Percentiles rank a stretch among this genome's conserved stretches.
These are phyloP conservation scores for Lerema accius DNA, from an alignment of 1,140 invertebrate genomes.

Conservation along the genomic window DNA sequence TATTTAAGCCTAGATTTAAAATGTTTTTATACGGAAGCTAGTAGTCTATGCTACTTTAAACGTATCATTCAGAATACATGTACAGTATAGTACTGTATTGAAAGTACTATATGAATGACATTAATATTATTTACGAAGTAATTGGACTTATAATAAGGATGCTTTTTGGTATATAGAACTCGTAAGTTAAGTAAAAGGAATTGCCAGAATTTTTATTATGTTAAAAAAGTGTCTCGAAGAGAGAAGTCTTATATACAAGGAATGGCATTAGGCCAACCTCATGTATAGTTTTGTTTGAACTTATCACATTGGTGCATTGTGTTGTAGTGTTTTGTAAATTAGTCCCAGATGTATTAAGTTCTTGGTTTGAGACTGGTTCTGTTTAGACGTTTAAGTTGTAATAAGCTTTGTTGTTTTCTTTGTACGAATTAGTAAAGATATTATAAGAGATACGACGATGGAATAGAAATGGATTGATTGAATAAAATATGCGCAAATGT, in stretches of 20 bases:
- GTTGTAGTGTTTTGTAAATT: not conserved
- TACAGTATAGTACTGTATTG: conserved; percentile 8
- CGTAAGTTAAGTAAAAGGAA: conserved; percentile 5
- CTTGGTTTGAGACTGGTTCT: conserved; percentile 23
- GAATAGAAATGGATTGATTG: not conserved
- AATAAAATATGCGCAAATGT: not conserved
- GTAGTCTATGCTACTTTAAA: no score
- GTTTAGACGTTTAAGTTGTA: conserved; percentile 4
- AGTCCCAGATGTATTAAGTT: conserved; percentile 3
- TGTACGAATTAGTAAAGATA: not conserved
- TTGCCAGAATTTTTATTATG: conserved; percentile 4
- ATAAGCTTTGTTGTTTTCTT: not conserved
- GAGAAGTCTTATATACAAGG: not conserved
- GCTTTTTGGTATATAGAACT: conserved; percentile 16
- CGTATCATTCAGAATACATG: not conserved
- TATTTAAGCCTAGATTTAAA: no score
- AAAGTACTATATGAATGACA: conserved; percentile 6
- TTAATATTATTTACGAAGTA: not conserved
- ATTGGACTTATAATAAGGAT: conserved; percentile 13
- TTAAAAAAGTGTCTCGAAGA: not conserved
- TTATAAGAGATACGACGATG: not conserved
- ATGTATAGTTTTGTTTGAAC: conserved; percentile 1
- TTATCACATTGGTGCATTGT: not conserved
- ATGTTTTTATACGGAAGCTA: no score
- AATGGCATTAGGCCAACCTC: no score